Evolutionary conservation across 2,888 invertebrate genomes (phyloP).

Genomic region (Plusia festucae): DNA sequence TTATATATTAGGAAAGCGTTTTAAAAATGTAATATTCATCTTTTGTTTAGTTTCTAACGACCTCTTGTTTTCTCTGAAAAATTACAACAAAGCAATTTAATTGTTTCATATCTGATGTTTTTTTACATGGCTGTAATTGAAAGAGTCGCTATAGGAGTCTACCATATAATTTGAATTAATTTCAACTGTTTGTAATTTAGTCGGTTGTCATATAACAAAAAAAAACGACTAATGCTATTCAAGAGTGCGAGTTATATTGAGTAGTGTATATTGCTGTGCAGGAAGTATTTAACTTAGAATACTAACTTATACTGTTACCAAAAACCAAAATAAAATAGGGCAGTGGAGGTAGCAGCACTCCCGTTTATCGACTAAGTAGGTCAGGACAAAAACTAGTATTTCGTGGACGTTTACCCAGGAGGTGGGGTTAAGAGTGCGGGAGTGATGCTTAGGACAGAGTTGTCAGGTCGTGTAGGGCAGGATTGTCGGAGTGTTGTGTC

Average conservation of each 20-base stretch:
- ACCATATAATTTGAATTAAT: constrained; percentile 26
- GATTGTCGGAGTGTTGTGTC: constrained; percentile 69
- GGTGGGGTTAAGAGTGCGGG: constrained; percentile 35
- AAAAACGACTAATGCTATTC: constrained; percentile 46
- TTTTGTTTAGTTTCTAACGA: constrained; percentile 33
- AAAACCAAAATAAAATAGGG: constrained; percentile 61
- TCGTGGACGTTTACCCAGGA: constrained; percentile 54
- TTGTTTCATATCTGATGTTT: background rate
- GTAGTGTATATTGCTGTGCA: constrained; percentile 66
- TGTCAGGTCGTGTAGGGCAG: constrained; percentile 56
- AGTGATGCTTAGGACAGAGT: constrained; percentile 42
- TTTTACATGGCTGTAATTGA: constrained; percentile 21
- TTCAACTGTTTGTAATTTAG: constrained; percentile 23
- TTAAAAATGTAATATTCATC: constrained; percentile 41
- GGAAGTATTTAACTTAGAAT: constrained; percentile 55
- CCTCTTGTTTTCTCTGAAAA: constrained; percentile 25
- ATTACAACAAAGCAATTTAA: constrained; percentile 34
- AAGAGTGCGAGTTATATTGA: constrained; percentile 58
- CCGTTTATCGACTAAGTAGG: constrained; percentile 36
- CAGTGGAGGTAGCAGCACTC: constrained; percentile 52
- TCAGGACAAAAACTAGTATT: constrained; percentile 44
- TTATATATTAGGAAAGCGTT: constrained; percentile 48
- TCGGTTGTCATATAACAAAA: constrained; percentile 38
- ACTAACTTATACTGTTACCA: constrained; percentile 55
- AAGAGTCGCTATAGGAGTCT: constrained; percentile 31